Evolutionary conservation across 2,113 vertebrate species (phyloP).

Genomic region (Malurus melanocephalus): DNA sequence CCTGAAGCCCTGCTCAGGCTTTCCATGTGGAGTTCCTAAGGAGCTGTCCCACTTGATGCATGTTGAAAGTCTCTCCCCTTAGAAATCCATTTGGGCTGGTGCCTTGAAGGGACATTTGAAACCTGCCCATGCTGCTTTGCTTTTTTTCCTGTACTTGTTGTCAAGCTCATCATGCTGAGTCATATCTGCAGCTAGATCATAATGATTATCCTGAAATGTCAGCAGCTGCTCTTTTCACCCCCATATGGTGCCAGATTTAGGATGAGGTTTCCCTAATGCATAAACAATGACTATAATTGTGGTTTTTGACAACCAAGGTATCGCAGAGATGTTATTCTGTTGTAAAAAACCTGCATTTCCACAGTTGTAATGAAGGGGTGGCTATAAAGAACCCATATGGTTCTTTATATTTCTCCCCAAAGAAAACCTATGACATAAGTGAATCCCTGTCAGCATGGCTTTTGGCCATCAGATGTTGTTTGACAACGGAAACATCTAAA

Average conservation of each 20-base stretch:
- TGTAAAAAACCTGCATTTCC: conserved; percentile 28
- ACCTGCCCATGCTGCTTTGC: background rate
- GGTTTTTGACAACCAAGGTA: conserved; percentile 59
- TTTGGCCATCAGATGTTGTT: background rate
- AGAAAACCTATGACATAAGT: conserved; percentile 13
- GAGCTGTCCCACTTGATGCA: background rate
- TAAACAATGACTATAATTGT: conserved; percentile 63
- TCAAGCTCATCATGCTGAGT: conserved; percentile 55
- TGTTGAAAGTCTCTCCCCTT: background rate
- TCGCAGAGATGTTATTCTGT: conserved; percentile 26
- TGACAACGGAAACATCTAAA: conserved; percentile 31
- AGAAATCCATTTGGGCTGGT: conserved; percentile 1
- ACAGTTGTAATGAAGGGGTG: background rate
- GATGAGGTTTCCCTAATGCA: conserved; percentile 67
- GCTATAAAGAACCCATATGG: conserved; percentile 18
- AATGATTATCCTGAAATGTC: conserved; percentile 62
- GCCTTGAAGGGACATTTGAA: conserved; percentile 38
- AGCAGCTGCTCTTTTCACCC: conserved; percentile 65
- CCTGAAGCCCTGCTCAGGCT: background rate
- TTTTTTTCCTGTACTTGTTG: conserved; percentile 13
- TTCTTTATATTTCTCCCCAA: conserved; percentile 16
- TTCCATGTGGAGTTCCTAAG: background rate
- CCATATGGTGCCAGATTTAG: conserved; percentile 55
- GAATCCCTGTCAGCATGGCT: conserved; percentile 7
- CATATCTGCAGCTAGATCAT: conserved; percentile 58